These are phyloP conservation scores for Pholis gunnellus DNA, from an alignment of 2,113 vertebrate genomes.

Conservation along the genomic window DNA sequence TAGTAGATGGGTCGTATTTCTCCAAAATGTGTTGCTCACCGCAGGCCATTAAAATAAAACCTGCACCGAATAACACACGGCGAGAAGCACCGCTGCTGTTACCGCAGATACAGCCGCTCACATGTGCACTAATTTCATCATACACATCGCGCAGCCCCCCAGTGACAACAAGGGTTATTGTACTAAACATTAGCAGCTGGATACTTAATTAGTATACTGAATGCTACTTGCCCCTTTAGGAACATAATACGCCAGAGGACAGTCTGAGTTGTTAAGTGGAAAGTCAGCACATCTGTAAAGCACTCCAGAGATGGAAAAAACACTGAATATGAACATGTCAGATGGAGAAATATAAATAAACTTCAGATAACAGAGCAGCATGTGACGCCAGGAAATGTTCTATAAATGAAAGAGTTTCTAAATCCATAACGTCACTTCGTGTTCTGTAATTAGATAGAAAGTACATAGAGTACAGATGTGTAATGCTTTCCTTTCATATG, in stretches of 20 bases:
- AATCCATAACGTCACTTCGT: neutral
- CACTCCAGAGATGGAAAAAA: neutral
- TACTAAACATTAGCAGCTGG: constrained; percentile 49
- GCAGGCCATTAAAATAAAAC: neutral
- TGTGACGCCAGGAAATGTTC: neutral
- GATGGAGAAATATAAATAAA: neutral
- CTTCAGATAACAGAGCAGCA: neutral
- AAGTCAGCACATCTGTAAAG: constrained; percentile 30
- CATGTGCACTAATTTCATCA: constrained; percentile 36
- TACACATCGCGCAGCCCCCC: constrained; percentile 9
- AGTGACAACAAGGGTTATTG: constrained; percentile 37
- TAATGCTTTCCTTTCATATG: neutral
- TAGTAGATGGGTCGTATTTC: neutral
- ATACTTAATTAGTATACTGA: constrained; percentile 46
- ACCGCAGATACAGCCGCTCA: neutral
- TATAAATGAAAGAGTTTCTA: neutral
- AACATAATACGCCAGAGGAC: constrained; percentile 19
- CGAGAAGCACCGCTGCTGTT: no score
- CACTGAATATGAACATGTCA: neutral
- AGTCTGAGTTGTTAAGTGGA: constrained; percentile 12
- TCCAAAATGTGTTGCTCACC: neutral
- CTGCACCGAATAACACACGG: neutral
- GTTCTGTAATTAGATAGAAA: neutral
- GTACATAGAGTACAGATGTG: neutral
- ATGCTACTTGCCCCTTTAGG: constrained; percentile 13